A percentile compares a stretch with the other conserved stretches of the same genome.
Conservation (phyloP, 2,888 invertebrate species). For the Leptothorax acervorum region DNA sequence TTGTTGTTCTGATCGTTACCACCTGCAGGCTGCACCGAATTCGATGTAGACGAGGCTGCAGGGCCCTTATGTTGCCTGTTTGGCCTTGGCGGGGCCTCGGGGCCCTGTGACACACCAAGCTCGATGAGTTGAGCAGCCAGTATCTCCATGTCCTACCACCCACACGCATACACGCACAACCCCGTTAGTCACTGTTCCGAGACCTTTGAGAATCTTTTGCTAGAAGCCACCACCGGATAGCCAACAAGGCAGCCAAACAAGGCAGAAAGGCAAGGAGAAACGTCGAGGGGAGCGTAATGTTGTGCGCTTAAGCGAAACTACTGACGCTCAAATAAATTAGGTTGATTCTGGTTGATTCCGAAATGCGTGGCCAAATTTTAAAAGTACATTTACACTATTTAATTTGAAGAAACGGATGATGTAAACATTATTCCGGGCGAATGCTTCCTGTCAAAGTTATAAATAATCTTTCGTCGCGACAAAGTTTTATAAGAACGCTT, state of each 20-base stretch:
- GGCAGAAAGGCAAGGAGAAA: constrained; percentile 63
- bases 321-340: constrained; percentile 19
- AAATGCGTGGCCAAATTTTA: not conserved
- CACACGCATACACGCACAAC: constrained; percentile 83
- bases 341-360: not conserved
- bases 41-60: constrained; percentile 78
- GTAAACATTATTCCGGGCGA: not conserved
- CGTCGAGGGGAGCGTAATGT: constrained; percentile 41
- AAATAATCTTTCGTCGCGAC: not conserved
- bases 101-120: constrained; percentile 92
- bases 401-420: not conserved
- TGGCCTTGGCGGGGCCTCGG: constrained; percentile 90
- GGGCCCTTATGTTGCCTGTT: constrained; percentile 83
- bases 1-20: constrained; percentile 83
- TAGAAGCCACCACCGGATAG: constrained; percentile 70
- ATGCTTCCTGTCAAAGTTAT: not conserved
- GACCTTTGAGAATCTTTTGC: constrained; percentile 66
- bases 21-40: constrained; percentile 79
- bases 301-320: constrained; percentile 49
- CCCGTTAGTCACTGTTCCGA: constrained; percentile 82
- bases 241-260: constrained; percentile 69
- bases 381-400: not conserved
- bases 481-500: not conserved
- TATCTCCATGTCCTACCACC: constrained; percentile 96
- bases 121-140: constrained; percentile 98